Evolutionary conservation across 2,888 invertebrate species (phyloP), one percentile per base, ranked within the genome.

Genomic region (Diarsia mendica): DNA sequence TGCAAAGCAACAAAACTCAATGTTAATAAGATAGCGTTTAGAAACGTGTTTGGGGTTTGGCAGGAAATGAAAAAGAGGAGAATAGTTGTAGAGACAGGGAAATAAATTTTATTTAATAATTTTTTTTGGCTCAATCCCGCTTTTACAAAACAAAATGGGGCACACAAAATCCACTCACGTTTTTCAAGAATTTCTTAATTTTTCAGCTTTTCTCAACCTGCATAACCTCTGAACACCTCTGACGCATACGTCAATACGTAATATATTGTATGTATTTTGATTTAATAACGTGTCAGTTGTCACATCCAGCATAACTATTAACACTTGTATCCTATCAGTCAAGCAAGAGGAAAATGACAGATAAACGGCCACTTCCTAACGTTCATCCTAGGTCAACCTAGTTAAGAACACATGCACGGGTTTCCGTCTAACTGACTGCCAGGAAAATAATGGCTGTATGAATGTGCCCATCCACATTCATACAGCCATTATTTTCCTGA

Each of bases 331-430:
- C 90, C 88, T 88, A 90, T 88, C 86, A 91, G 88, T 90, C 90
- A 92, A 93, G 91, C 90, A 92, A 93, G 91, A 95, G 95, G 95
- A 95, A 95, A 95, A 95, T 94, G 90, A 93, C 90, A 90, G 77
- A 91, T 92, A 95, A 95, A 93, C 92, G 92, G 84, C 87, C 87
- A 94, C 94, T 95, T 95, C 95, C 95, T 94, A 93, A 91, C 92
- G 89, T 90, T 90, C 91, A 91, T 91, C 94, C 95, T 94, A 94
- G 95, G 95, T 95, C 95, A 94, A 91, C 93, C 93, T 93, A 76
- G 92, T 95, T 94, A 93, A 90, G 85, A 86, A 82, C 84, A 65
- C 78, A 70, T 83, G 75, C 68, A 76, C 53, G 51, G 66, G 70
- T 84, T 84, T 82, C 81, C 67, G 68, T 55, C 71, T 53, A 13